These are phyloP conservation scores for Verasper variegatus DNA, from an alignment of 2,113 vertebrate species.

Conservation along the genomic window DNA sequence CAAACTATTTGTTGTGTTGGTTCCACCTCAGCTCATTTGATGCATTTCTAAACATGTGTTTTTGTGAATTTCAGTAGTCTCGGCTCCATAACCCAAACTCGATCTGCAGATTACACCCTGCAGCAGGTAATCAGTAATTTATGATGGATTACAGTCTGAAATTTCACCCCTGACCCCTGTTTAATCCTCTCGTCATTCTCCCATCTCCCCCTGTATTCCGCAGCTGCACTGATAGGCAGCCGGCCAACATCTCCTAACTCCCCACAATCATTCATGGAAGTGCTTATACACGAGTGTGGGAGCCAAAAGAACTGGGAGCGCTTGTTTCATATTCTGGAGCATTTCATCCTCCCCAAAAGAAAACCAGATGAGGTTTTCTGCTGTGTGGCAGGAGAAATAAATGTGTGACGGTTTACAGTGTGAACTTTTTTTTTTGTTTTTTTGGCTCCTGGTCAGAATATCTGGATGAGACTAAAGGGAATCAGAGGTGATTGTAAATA, in stretches of 20 bases:
- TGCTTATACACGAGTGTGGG: slow-evolving; percentile 49
- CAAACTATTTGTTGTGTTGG: slow-evolving; percentile 17
- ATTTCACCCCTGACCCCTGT: slow-evolving; percentile 55
- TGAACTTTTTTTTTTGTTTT: slow-evolving; percentile 29
- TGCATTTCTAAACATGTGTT: slow-evolving; percentile 1
- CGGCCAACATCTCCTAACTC: slow-evolving; percentile 69
- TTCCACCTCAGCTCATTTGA: slow-evolving; percentile 15
- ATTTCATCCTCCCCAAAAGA: slow-evolving; percentile 66
- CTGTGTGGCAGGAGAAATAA: slow-evolving; percentile 52
- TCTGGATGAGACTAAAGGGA: slow-evolving; percentile 37
- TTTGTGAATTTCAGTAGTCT: slow-evolving; percentile 31
- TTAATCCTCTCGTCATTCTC: slow-evolving; percentile 61
- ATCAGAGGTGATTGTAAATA: slow-evolving; percentile 31
- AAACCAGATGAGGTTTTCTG: slow-evolving; percentile 72
- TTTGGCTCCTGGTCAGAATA: slow-evolving; percentile 32
- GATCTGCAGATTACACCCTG: slow-evolving; percentile 48
- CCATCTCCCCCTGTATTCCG: slow-evolving; percentile 60
- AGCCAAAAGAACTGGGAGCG: slow-evolving; percentile 61
- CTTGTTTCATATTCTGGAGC: slow-evolving; percentile 67
- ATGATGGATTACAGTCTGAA: slow-evolving; percentile 62
- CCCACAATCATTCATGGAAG: slow-evolving; percentile 70
- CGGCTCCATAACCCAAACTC: slow-evolving; percentile 22
- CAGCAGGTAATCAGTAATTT: slow-evolving; percentile 67
- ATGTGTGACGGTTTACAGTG: slow-evolving; percentile 56
- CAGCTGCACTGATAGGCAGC: slow-evolving; percentile 79